A percentile compares a stretch with the other conserved stretches of the same genome.
Conservation (phyloP, 2,888 invertebrate species). For the Endotricha flammealis region DNA sequence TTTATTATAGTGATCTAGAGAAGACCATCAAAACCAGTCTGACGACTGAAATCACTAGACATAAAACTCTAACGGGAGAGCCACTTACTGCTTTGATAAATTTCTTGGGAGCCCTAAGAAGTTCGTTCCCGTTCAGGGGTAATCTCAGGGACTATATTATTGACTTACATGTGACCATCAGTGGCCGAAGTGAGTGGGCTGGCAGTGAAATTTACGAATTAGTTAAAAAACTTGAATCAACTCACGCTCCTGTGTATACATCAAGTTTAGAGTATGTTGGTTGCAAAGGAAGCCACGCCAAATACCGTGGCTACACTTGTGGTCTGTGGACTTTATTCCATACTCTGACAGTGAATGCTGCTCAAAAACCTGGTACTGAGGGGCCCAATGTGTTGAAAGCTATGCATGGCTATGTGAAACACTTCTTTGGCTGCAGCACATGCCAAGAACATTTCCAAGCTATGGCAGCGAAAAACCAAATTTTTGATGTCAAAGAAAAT, state of each 20-base stretch:
- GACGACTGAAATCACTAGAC: conserved; percentile 88
- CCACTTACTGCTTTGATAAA: conserved; percentile 84
- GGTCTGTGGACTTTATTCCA: conserved; percentile 97
- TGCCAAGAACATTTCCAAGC: conserved; percentile 93
- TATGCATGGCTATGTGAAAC: conserved; percentile 91
- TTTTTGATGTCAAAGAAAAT: conserved; percentile 82
- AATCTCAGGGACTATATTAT: conserved; percentile 82
- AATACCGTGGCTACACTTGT: conserved; percentile 93
- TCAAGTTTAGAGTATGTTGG: conserved; percentile 82
- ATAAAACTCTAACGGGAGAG: conserved; percentile 83
- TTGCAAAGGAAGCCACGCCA: conserved; percentile 87
- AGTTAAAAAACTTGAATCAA: conserved; percentile 71
- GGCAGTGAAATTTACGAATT: conserved; percentile 80
- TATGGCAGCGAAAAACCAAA: conserved; percentile 86
- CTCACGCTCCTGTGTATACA: conserved; percentile 75
- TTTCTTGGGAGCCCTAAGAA: conserved; percentile 84
- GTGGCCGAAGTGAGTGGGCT: conserved; percentile 65
- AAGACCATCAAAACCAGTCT: conserved; percentile 90
- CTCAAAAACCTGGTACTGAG: conserved; percentile 65
- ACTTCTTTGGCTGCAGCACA: conserved; percentile 96
- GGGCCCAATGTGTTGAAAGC: conserved; percentile 86
- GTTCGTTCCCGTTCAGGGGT: conserved; percentile 88
- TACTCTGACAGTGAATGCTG: conserved; percentile 89
- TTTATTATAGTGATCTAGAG: conserved; percentile 93
- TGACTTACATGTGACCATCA: conserved; percentile 76